Evolutionary conservation across 2,113 vertebrate genomes (phyloP).

Genomic region (Anser cygnoides): DNA sequence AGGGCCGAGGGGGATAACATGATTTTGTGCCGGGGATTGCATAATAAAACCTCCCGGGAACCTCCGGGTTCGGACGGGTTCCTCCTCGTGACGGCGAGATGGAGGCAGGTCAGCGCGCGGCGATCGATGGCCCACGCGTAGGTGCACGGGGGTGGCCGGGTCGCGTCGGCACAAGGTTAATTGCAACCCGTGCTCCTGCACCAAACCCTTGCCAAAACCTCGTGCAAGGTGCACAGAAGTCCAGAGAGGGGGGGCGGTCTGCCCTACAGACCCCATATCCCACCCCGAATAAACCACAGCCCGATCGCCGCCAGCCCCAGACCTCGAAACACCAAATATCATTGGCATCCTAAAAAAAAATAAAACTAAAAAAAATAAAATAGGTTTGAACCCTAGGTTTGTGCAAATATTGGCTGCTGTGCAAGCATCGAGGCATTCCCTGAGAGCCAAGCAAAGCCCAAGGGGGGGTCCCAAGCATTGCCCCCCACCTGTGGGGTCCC

Average conservation of each 20-base stretch:
- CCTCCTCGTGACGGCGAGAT: neutral
- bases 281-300: neutral
- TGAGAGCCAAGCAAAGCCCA: too few species aligned
- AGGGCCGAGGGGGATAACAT: constrained; percentile 51
- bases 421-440: neutral
- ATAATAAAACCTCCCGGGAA: constrained; percentile 64
- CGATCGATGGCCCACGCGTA: neutral
- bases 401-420: neutral
- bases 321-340: neutral
- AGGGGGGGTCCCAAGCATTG: neutral
- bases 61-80: neutral
- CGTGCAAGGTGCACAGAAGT: neutral
- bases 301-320: neutral
- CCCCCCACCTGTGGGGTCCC: neutral
- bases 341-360: neutral
- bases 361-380: neutral
- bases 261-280: neutral
- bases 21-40: constrained; percentile 59
- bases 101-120: neutral
- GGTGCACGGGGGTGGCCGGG: neutral
- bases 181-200: rapidly evolving
- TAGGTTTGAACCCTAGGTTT: neutral
- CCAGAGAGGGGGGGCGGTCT: neutral
- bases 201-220: neutral
- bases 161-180: neutral